phyloP scores from a whole-genome alignment of 2,113 vertebrate species.

The Bubo scandiacus region DNA sequence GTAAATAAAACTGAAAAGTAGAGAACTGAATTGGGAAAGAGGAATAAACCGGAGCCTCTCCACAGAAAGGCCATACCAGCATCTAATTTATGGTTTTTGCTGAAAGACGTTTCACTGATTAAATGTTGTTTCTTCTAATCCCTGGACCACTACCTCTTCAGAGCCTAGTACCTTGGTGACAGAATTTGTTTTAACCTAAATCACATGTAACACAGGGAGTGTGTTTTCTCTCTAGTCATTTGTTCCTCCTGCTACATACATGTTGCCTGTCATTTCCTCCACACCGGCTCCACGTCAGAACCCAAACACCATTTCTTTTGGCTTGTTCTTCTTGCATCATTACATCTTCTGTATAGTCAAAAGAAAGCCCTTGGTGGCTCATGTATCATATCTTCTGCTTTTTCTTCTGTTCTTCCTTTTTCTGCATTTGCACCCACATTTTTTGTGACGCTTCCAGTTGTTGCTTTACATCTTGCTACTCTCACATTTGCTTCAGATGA shows the following conservation, averaged over 20 bases:
- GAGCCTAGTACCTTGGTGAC: not conserved
- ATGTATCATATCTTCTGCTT: not conserved
- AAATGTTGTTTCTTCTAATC: not conserved
- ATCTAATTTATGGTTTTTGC: not conserved
- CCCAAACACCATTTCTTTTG: not conserved
- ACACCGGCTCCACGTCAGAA: not conserved
- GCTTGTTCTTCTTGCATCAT: not conserved
- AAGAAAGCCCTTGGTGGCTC: not conserved
- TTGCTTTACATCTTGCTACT: not conserved
- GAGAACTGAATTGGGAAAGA: not conserved
- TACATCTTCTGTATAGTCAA: not conserved
- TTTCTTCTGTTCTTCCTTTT: not conserved
- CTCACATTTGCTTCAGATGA: not conserved
- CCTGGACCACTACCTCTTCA: not conserved
- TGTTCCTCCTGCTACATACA: not conserved
- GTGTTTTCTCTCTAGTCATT: not conserved
- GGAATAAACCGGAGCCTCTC: not conserved
- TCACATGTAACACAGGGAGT: not conserved
- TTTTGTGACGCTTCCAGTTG: not conserved
- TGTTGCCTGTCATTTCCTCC: not conserved
- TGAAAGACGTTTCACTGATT: not conserved
- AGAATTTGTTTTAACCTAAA: not conserved
- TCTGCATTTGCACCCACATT: not conserved
- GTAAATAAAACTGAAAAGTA: not conserved
- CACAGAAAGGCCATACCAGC: not conserved